phyloP scores from a whole-genome alignment of 1,140 invertebrate species.

The Brachionus asplanchnoidis region DNA sequence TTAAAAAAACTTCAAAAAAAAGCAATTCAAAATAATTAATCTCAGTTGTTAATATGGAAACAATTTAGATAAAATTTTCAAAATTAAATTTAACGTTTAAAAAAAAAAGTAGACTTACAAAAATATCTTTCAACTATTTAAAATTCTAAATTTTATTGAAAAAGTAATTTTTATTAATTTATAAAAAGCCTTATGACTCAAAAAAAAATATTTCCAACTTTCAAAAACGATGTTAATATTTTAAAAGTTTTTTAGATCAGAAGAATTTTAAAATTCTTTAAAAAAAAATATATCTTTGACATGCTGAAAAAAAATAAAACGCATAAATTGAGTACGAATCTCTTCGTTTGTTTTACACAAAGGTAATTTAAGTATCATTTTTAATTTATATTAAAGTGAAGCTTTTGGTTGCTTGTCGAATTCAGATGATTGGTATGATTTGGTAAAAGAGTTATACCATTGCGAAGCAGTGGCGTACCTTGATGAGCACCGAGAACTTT shows the following conservation, averaged over 20 bases:
- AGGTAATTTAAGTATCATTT: neutral
- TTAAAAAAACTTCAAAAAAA: no score
- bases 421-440: conserved; percentile 13
- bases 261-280: neutral
- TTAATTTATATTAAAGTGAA: conserved; percentile 37
- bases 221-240: neutral
- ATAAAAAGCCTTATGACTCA: neutral
- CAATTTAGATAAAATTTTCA: no score
- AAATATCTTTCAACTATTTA: no score
- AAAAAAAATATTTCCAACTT: neutral
- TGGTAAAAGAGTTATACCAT: conserved; percentile 27
- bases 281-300: neutral
- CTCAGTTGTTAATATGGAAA: no score
- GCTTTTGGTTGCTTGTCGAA: neutral
- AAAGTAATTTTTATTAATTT: neutral
- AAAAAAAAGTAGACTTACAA: no score
- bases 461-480: conserved; percentile 21
- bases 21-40: no score
- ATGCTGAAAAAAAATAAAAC: neutral
- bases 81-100: no score
- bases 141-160: neutral
- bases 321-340: neutral
- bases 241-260: neutral
- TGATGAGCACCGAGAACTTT: conserved; percentile 40
- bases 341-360: neutral